phyloP scores from a whole-genome alignment of 2,797 vertebrate genomes.

The Phoeniculus purpureus region DNA sequence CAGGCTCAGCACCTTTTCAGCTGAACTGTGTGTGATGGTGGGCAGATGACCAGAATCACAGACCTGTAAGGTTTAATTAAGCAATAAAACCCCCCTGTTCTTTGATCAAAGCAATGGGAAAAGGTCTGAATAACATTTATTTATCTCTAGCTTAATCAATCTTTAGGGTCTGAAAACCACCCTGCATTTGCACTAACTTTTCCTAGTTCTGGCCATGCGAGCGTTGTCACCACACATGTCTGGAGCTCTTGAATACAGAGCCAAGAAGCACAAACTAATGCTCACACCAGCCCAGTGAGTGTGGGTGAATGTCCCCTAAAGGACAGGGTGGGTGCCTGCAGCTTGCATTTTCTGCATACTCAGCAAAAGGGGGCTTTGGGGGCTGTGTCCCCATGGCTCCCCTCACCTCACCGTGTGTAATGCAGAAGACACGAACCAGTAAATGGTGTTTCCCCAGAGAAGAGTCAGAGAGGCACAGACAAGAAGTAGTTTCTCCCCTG shows the following conservation, averaged over 20 bases:
- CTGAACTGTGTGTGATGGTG: not conserved
- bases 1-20: not conserved
- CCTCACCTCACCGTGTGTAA: not conserved
- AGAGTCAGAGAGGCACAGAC: not conserved
- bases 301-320: not conserved
- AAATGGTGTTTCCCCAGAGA: not conserved
- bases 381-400: not conserved
- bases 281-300: not conserved
- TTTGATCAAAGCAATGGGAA: constrained; percentile 40
- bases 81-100: not conserved
- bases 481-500: not conserved
- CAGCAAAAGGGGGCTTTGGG: not conserved
- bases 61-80: not conserved
- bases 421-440: not conserved
- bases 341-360: not conserved
- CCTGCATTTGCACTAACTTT: not conserved
- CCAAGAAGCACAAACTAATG: not conserved
- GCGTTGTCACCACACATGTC: not conserved
- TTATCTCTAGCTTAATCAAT: constrained; percentile 39
- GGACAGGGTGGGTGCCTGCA: not conserved
- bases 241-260: not conserved
- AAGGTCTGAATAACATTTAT: not conserved
- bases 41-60: not conserved
- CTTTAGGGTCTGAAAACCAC: not conserved
- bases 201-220: constrained; percentile 24